Base-by-base conservation (phyloP, 2,113 vertebrate species). In the Ceyx melanurus region DNA sequence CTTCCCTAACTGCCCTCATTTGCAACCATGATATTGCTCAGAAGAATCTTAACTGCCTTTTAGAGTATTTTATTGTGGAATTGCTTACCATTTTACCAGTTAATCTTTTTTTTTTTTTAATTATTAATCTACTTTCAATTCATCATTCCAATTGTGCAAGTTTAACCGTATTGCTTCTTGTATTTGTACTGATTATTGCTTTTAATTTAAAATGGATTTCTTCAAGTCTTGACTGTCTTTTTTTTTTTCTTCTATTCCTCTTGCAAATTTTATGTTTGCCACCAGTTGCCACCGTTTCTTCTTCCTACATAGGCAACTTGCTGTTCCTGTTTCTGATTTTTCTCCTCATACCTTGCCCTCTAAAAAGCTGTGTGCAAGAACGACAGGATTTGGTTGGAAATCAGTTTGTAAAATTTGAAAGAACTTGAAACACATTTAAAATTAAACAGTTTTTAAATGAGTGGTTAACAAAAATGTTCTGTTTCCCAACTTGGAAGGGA, bases 201-300 rank as follows among this genome's bases (percentile, higher is more conserved):
- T 95, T 92, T 65, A 78, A 88, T 86, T 82, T 86, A 67, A 90
- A 92, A 60, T 68, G 29, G 2, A 40, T 92, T 95, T 92, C 56
- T 60, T 37, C 37, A 71, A 73, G 35, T 53, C 54, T 84, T 60
- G 56, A 33, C 56, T 72, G 45, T 0, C 35, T 26, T 35, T 17
- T 48, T 50, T 66, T 65, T 51, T 31, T 62, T 4, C 18, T 86
- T 71, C 16, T 75, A 0, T 62, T 80, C 11, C 12, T 70, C 37
- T 74, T 91, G 37, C 22, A 82, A 71, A 74, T 86, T 5, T 31
- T 74, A 11, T 18, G 14, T 29, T 90, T 29, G 26, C 23, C 15
- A 82, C 21, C 45, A 82, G 31, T 76, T 77, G 48, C 64, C 28
- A 43, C 40, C 12, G n/a, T 83, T 91, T 66, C 28, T 86, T 28